phyloP scores from a whole-genome alignment of 2,797 vertebrate species.

The Philypnodon macrostomus region DNA sequence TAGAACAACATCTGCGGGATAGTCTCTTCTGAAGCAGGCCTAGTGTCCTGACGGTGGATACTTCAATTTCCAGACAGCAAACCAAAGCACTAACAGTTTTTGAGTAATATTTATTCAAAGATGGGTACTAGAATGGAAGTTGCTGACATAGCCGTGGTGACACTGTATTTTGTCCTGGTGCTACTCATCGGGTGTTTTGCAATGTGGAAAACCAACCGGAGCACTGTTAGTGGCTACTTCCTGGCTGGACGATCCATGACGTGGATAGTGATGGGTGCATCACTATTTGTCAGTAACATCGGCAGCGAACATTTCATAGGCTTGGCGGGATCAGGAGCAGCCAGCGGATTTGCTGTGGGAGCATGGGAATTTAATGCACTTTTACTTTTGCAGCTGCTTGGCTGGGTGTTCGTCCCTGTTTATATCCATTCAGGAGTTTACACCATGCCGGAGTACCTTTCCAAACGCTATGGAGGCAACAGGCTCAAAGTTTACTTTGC shows the following conservation, averaged over 20 bases:
- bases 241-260: constrained; percentile 97
- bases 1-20: constrained; percentile 87
- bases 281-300: constrained; percentile 99
- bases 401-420: constrained; percentile 98
- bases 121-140: constrained; percentile 89
- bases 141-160: constrained; percentile 92
- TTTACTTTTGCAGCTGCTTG: constrained; percentile 94
- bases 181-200: constrained; percentile 91
- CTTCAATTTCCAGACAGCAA: constrained; percentile 85
- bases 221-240: constrained; percentile 97
- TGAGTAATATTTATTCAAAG: constrained; percentile 36
- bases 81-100: constrained; percentile 81
- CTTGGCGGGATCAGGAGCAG: constrained; percentile 96
- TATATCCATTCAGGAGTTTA: constrained; percentile 96
- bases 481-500: constrained; percentile 97
- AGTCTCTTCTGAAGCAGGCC: constrained; percentile 73
- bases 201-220: constrained; percentile 97
- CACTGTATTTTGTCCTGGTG: constrained; percentile 93
- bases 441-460: constrained; percentile 98
- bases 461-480: constrained; percentile 92
- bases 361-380: constrained; percentile 99
- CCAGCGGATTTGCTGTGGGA: constrained; percentile 95
- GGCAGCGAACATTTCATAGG: constrained; percentile 99
- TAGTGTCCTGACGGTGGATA: constrained; percentile 66
- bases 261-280: constrained; percentile 93